Base-by-base conservation (phyloP, 92 coral and sea anemone genomes). In the Zoanthus solanderi region DNA sequence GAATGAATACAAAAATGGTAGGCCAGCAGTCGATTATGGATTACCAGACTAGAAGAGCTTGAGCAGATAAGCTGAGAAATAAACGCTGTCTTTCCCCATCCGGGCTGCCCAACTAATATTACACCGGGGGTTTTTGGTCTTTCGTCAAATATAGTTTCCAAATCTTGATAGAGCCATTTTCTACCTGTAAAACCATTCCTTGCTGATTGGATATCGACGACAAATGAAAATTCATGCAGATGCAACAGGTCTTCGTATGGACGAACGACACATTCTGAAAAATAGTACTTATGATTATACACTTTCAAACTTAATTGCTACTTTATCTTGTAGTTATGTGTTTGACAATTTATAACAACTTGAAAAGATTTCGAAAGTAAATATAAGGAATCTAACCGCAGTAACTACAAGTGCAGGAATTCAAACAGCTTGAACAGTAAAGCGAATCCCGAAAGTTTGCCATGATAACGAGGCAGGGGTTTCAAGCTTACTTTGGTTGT, bases 1-100 rank as follows among this genome's bases (percentile, higher is more conserved):
- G 98, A 91, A 65, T 93, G 90, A 32, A 84, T 89, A 34, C 98
- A 96, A 74, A 96, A 69, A 71, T 96, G 98, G 83, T 91, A 96
- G 10, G 92, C 98, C 17, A 96, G 87, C 34, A 96, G 63, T 45
- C 89, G 94, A 82, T 67, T 91, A 61, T 96, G 94, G 23, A 96
- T 88, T 32, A 87, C 78, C 16, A 78, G 85, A 88, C 96, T 93
- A 74, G 98, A 91, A 28, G 90, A 83, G 48, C 90, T 91, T 57
- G 98, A 96, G 63, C 98, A 96, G 73, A 96, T 90, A 54, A 96
- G 72, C 12, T 94, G 89, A 6, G 98, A 89, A 54, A 93, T 74
- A n/a, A 96, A 48, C 2, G 98, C 94, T 16, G 98, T 91, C 83
- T 93, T 93, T 32, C 95, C 96, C 1, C 90, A 54, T 4, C 96